Evolutionary conservation across 2,888 invertebrate genomes (phyloP), one percentile per base, ranked within the genome.

Genomic region (Drosophila quasianomalipes): DNA sequence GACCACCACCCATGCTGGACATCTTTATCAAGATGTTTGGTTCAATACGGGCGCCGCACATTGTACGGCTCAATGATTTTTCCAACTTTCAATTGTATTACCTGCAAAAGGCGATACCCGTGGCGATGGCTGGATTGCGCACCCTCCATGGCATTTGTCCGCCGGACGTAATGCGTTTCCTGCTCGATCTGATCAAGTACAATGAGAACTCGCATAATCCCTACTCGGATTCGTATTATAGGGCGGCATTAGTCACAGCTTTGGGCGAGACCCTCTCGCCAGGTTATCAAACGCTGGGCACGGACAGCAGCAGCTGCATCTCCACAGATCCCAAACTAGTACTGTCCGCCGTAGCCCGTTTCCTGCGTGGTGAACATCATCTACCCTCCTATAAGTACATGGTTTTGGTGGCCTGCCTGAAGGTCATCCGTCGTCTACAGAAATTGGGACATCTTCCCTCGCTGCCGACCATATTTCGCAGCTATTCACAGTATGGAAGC

Each of bases 151-250:
- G 98, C n/a, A 98, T 98, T 74, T 99, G 99, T 88, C 99, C 99
- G 0, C 97, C 97, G 0, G 99, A 99, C 93, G 98, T 99, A 1
- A 95, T 98, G 47, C 94, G 97, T 9, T 99, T 99, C 91, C 94
- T 99, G 0, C 94, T 99, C 80, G 98, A 99, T 93, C 94, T 99
- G 47, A 98, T 99, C 94, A 99, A 99, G 92, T 99, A 99, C 93
- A 99, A 99, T 90, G 99, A 99, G 93, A 99, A 99, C 92, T 97
- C 97, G 2, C 97, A 98, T 92, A 99, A 99, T 94, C 96, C 98
- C 87, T 97, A 97, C 92, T 97, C 98, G 0, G 98, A 98, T 92
- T 98, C 98, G 93, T 99, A 99, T 93, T 99, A 99, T 92, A 95
- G 98, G 89, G 98, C 99, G 1, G 95, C 98, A 0, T 94, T 99